phyloP scores from a whole-genome alignment of 2,797 vertebrate species.

The Lophius americanus region DNA sequence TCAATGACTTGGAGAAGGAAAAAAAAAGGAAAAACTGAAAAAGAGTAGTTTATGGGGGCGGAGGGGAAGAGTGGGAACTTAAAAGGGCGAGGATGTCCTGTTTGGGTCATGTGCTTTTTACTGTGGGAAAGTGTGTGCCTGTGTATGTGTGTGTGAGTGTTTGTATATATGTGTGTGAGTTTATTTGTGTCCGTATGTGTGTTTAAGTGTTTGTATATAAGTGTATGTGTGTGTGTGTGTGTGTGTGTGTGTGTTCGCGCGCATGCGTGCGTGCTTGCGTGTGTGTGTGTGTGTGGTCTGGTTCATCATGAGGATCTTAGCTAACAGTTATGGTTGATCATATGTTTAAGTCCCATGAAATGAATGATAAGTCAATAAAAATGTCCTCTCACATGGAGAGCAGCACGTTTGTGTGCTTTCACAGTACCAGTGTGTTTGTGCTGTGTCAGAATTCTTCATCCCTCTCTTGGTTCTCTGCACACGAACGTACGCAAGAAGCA shows the following conservation, averaged over 20 bases:
- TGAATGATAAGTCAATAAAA: background rate
- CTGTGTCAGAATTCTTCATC: slow-evolving; percentile 1
- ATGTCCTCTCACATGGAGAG: background rate
- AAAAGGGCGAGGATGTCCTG: slow-evolving; percentile 73
- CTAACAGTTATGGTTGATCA: background rate
- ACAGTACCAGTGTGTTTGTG: background rate
- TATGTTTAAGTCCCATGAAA: background rate
- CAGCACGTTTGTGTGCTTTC: background rate
- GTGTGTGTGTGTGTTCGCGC: too few relatives aligned
- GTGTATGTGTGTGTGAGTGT: slow-evolving; percentile 37
- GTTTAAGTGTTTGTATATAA: slow-evolving; percentile 23
- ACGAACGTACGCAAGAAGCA: slow-evolving; percentile 15
- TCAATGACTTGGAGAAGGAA: background rate
- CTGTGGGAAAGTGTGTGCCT: slow-evolving; percentile 76
- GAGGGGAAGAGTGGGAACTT: slow-evolving; percentile 56
- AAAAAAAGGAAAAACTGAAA: slow-evolving; percentile 7
- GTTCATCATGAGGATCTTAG: background rate
- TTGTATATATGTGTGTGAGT: slow-evolving; percentile 36
- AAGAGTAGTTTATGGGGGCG: slow-evolving; percentile 25
- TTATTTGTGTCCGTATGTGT: slow-evolving; percentile 36
- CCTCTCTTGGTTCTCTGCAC: slow-evolving; percentile 5
- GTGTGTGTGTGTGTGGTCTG: slow-evolving; percentile 24
- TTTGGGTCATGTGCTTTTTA: slow-evolving; percentile 72
- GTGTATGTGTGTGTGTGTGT: slow-evolving; percentile 26
- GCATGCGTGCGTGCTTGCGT: too few relatives aligned